Evolutionary conservation across 2,113 vertebrate genomes (phyloP).

Genomic region (Scalopus aquaticus): DNA sequence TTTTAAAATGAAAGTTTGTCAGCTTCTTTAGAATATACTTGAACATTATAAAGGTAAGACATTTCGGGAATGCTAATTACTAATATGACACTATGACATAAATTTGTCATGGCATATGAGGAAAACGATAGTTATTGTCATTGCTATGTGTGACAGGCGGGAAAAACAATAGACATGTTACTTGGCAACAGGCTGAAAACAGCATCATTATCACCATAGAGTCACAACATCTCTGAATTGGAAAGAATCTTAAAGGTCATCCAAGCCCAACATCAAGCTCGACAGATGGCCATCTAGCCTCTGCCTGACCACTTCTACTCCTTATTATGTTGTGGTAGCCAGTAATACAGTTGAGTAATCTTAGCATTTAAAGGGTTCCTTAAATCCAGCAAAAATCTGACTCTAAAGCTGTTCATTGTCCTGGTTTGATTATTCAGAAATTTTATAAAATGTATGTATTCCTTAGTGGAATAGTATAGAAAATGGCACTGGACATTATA

Average conservation of each 20-base stretch:
- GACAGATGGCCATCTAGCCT: neutral
- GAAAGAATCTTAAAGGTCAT: slow-evolving; percentile 54
- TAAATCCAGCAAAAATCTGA: slow-evolving; percentile 22
- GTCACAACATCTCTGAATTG: slow-evolving; percentile 2
- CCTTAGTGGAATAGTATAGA: neutral
- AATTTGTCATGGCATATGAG: slow-evolving; percentile 55
- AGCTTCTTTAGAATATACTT: slow-evolving; percentile 22
- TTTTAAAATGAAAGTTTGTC: slow-evolving; percentile 47
- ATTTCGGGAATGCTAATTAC: slow-evolving; percentile 2
- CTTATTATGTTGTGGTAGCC: neutral
- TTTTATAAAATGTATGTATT: neutral
- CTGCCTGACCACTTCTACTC: neutral
- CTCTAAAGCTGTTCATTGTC: slow-evolving; percentile 14
- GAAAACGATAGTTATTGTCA: slow-evolving; percentile 49
- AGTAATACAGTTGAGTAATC: neutral
- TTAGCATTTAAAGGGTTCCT: neutral
- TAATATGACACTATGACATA: slow-evolving; percentile 44
- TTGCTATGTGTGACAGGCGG: slow-evolving; percentile 49
- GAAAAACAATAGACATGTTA: slow-evolving; percentile 53
- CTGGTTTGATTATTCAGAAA: neutral
- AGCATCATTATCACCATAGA: slow-evolving; percentile 9
- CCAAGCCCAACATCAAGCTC: neutral
- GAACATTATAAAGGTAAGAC: slow-evolving; percentile 42
- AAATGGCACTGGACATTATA: neutral
- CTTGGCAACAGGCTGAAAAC: slow-evolving; percentile 51